Conservation (phyloP, 2,888 invertebrate species). For the Eumerus sabulonum region DNA sequence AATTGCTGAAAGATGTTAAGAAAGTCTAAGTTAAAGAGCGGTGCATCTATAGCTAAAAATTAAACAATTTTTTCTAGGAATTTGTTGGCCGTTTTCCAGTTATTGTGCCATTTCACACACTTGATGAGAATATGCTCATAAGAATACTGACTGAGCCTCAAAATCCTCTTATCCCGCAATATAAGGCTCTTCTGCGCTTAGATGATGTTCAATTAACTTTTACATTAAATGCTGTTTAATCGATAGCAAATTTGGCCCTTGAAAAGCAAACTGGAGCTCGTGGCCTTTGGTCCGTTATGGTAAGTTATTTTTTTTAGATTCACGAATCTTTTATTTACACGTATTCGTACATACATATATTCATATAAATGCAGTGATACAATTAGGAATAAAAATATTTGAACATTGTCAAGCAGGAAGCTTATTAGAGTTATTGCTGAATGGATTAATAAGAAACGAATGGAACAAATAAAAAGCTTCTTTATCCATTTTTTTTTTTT, state of each 20-base stretch:
- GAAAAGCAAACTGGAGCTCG: conserved; percentile 98
- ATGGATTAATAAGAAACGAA: too few relatives aligned
- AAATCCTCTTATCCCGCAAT: conserved; percentile 98
- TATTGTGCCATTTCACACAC: conserved; percentile 97
- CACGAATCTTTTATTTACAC: too few relatives aligned
- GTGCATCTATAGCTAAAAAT: too few relatives aligned
- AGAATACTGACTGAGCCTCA: conserved; percentile 98
- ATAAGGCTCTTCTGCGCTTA: conserved; percentile 95
- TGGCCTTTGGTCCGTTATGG: conserved; percentile 96
- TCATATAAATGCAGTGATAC: too few relatives aligned
- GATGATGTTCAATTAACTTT: conserved; percentile 97
- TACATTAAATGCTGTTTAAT: conserved; percentile 90
- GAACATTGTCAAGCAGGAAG: too few relatives aligned
- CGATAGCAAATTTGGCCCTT: conserved; percentile 95
- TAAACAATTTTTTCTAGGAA: conserved; percentile 85
- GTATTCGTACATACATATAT: too few relatives aligned
- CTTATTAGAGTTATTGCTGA: too few relatives aligned
- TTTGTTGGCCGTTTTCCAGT: conserved; percentile 98
- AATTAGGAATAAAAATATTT: too few relatives aligned
- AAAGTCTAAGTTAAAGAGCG: too few relatives aligned
- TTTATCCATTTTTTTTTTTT: too few relatives aligned
- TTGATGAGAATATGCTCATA: conserved; percentile 93
- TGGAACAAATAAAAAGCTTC: too few relatives aligned
- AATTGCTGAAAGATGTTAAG: too few relatives aligned
- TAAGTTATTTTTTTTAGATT: conserved; percentile 78